Evolutionary conservation across 1,140 invertebrate genomes (phyloP).

Genomic region (Geopemphigus sp.): DNA sequence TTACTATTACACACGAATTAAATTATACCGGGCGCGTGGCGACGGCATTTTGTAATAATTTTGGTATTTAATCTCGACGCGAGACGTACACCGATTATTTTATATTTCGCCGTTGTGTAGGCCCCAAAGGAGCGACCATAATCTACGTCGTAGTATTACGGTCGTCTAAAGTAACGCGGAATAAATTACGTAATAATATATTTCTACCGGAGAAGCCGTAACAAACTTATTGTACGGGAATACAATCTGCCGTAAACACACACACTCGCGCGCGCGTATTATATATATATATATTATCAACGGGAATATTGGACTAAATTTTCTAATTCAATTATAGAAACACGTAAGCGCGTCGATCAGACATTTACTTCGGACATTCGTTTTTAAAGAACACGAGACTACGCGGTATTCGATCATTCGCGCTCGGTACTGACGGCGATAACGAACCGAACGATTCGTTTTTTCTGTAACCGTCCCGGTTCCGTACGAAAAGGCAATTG

Average conservation of each 20-base stretch:
- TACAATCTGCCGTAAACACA: conserved; percentile 12
- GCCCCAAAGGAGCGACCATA: too few species aligned
- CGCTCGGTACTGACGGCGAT: background rate
- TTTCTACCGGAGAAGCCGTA: conserved; percentile 23
- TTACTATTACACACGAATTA: too few species aligned
- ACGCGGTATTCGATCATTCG: background rate
- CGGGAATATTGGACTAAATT: conserved; percentile 1
- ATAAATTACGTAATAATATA: conserved; percentile 21
- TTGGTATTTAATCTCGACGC: too few species aligned
- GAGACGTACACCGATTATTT: too few species aligned
- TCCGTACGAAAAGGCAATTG: too few species aligned
- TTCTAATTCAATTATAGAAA: conserved; percentile 15
- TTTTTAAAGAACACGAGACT: background rate
- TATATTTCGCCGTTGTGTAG: too few species aligned
- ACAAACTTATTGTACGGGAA: conserved; percentile 1
- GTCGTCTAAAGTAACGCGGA: background rate
- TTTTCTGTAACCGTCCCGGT: too few species aligned
- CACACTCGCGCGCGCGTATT: background rate
- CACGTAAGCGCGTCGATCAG: background rate
- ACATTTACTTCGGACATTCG: background rate
- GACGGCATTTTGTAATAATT: too few species aligned
- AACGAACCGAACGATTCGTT: too few species aligned
- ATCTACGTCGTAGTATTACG: too few species aligned
- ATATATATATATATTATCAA: background rate
- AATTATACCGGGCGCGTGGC: too few species aligned